These are phyloP conservation scores for Ricordea florida DNA, from an alignment of 92 coral and sea anemone genomes.

Conservation along the genomic window DNA sequence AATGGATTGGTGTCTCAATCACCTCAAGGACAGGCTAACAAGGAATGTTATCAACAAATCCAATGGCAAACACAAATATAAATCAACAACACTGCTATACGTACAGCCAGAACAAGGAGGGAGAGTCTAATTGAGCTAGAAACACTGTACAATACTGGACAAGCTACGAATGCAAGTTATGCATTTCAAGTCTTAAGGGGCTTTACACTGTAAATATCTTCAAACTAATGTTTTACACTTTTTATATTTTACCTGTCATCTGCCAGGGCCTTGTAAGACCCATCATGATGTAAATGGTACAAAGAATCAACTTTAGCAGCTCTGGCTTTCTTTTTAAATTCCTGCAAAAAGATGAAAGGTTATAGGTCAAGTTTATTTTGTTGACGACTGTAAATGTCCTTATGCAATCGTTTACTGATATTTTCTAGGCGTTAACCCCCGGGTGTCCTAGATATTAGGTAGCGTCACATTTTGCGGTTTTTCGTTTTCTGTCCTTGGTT, in stretches of 20 bases:
- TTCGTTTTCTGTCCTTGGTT: too few relatives aligned
- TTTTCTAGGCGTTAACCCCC: too few relatives aligned
- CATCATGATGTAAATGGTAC: conserved; percentile 51
- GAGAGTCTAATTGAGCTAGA: too few relatives aligned
- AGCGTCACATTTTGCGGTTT: too few relatives aligned
- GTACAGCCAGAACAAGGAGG: too few relatives aligned
- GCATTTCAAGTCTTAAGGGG: too few relatives aligned
- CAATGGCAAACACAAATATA: not conserved
- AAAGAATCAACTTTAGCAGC: conserved; percentile 69
- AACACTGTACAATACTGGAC: too few relatives aligned
- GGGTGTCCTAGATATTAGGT: too few relatives aligned
- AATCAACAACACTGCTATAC: not conserved
- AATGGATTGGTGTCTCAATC: conserved; percentile 23
- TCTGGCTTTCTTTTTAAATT: conserved; percentile 53
- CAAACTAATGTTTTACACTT: not conserved
- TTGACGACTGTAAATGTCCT: too few relatives aligned
- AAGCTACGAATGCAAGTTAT: too few relatives aligned
- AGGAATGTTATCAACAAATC: conserved; percentile 11
- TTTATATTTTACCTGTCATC: conserved; percentile 57
- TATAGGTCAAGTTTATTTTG: not conserved
- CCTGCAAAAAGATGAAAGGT: conserved; percentile 28
- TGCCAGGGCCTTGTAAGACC: conserved; percentile 65
- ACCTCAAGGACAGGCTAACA: conserved; percentile 27
- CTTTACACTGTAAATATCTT: too few relatives aligned
- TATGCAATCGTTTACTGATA: too few relatives aligned